phyloP scores from a whole-genome alignment of 2,113 vertebrate species.

The Symphodus melops region DNA sequence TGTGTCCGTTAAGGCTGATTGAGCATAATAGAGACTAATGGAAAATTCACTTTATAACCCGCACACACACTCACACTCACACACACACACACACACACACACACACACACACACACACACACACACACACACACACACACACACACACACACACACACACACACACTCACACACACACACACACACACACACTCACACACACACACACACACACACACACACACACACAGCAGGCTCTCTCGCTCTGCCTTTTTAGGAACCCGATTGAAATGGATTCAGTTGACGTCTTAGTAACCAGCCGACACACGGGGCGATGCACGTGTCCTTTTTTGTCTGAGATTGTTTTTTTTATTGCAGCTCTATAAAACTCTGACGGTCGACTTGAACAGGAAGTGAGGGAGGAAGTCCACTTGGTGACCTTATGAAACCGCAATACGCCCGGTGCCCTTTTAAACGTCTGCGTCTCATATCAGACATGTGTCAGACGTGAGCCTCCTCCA shows the following conservation, averaged over 20 bases:
- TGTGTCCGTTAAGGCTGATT: conserved; percentile 70
- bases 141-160: too few relatives aligned
- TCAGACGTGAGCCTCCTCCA: too few relatives aligned
- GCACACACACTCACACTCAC: background rate
- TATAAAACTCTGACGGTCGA: background rate
- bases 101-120: too few relatives aligned
- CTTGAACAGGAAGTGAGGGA: background rate
- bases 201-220: too few relatives aligned
- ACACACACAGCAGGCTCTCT: too few relatives aligned
- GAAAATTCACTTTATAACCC: conserved; percentile 39
- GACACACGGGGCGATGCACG: background rate
- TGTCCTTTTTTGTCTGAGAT: background rate
- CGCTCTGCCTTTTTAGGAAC: conserved; percentile 12
- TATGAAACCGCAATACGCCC: background rate
- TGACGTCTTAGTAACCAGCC: background rate
- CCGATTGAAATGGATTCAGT: background rate
- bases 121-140: too few relatives aligned
- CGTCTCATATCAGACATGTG: too few relatives aligned
- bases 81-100: background rate
- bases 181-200: too few relatives aligned
- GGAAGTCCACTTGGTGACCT: background rate
- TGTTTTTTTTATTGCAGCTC: too few relatives aligned
- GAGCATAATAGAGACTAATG: conserved; percentile 68
- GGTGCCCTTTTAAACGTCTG: background rate
- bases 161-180: too few relatives aligned